phyloP scores from a whole-genome alignment of 2,888 invertebrate genomes.

The Drosophila suboccidentalis region DNA sequence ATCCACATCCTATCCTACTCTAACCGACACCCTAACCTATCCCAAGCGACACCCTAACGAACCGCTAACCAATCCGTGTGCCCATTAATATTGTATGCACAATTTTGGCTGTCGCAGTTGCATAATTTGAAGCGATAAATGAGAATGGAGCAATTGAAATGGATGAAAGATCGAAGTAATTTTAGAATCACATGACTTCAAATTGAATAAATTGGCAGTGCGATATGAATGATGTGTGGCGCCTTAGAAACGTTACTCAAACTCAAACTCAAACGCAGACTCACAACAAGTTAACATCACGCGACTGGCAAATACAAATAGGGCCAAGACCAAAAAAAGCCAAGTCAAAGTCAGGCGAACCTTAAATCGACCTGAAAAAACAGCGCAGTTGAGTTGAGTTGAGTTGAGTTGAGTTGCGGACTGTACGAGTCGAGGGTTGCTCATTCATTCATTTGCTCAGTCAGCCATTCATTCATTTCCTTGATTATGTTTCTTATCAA shows the following conservation, averaged over 20 bases:
- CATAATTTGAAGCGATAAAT: slow-evolving; percentile 24
- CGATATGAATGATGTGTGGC: slow-evolving; percentile 60
- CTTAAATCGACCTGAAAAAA: slow-evolving; percentile 16
- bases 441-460: slow-evolving; percentile 80
- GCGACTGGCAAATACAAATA: not conserved
- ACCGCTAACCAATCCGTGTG: slow-evolving; percentile 6
- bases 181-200: not conserved
- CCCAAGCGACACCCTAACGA: not conserved
- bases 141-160: slow-evolving; percentile 2
- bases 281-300: slow-evolving; percentile 42
- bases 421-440: slow-evolving; percentile 20
- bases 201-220: slow-evolving; percentile 26
- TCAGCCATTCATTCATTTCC: slow-evolving; percentile 80
- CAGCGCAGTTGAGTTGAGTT: slow-evolving; percentile 18
- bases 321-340: not conserved
- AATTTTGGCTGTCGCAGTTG: slow-evolving; percentile 33
- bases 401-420: slow-evolving; percentile 15
- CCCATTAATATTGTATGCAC: slow-evolving; percentile 56
- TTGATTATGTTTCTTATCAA: slow-evolving; percentile 80
- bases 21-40: not conserved
- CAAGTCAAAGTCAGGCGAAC: not conserved
- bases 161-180: not conserved
- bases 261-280: slow-evolving; percentile 33
- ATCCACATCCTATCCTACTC: not conserved
- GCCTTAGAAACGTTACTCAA: slow-evolving; percentile 53